These are phyloP conservation scores for Rhincodon typus DNA, from an alignment of 2,797 vertebrate genomes.

Conservation along the genomic window DNA sequence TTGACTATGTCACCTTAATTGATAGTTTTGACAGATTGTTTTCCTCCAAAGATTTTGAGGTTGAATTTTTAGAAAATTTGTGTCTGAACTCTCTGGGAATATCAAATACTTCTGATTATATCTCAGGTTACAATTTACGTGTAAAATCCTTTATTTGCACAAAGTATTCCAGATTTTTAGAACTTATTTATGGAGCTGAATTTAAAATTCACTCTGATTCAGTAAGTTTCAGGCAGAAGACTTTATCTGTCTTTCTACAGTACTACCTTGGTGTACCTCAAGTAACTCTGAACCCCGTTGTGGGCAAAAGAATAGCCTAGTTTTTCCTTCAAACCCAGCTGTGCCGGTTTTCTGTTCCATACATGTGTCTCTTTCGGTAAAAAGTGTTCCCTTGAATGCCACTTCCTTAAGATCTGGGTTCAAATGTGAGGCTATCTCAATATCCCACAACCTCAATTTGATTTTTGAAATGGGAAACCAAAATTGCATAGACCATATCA, in stretches of 20 bases:
- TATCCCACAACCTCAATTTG: neutral
- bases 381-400: neutral
- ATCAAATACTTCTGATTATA: neutral
- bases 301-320: neutral
- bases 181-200: neutral
- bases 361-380: neutral
- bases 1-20: neutral
- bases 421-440: neutral
- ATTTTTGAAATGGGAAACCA: neutral
- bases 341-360: neutral
- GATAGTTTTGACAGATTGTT: neutral
- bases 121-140: neutral
- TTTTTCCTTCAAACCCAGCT: neutral
- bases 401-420: neutral
- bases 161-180: neutral
- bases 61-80: neutral
- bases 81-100: neutral
- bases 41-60: neutral
- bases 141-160: neutral
- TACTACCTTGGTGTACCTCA: neutral
- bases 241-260: neutral
- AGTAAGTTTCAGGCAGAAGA: neutral
- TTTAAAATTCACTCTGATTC: neutral
- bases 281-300: neutral
- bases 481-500: neutral